Evolutionary conservation across 2,797 vertebrate species (phyloP).

Genomic region (Fistularia tabacaria): DNA sequence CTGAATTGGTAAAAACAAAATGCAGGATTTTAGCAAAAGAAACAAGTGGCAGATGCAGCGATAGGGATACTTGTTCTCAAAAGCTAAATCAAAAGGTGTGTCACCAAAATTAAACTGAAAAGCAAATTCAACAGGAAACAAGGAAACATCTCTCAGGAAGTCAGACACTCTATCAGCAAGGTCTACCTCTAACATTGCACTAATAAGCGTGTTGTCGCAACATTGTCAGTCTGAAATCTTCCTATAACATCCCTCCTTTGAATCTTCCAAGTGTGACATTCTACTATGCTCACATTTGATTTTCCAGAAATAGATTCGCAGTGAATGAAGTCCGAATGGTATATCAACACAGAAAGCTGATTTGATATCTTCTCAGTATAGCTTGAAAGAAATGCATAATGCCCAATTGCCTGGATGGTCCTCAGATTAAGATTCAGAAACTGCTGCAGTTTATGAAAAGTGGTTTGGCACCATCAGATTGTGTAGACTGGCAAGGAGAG

Average conservation of each 20-base stretch:
- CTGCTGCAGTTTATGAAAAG: slow-evolving; percentile 31
- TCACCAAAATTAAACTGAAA: no score
- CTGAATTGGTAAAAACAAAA: no score
- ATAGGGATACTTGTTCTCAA: no score
- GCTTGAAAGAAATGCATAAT: slow-evolving; percentile 27
- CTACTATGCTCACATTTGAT: slow-evolving; percentile 4
- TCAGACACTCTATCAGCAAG: no score
- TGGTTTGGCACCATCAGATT: slow-evolving; percentile 11
- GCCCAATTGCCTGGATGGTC: slow-evolving; percentile 26
- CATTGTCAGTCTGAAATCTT: slow-evolving; percentile 1
- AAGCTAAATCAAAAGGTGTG: no score
- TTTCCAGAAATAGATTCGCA: slow-evolving; percentile 24
- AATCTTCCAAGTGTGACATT: slow-evolving; percentile 5
- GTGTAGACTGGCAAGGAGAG: no score
- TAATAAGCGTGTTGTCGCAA: no score
- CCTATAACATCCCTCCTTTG: slow-evolving; percentile 7
- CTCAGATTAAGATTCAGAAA: slow-evolving; percentile 27
- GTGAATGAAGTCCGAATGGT: slow-evolving; percentile 17
- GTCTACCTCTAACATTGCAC: no score
- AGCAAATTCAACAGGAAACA: no score
- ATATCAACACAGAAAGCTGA: slow-evolving; percentile 21
- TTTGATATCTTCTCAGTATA: slow-evolving; percentile 26
- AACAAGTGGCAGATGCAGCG: no score
- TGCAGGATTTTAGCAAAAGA: no score
- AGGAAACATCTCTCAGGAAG: no score